Evolutionary conservation across 2,888 invertebrate species (phyloP), one percentile per base, ranked within the genome.

Genomic region (Eupithecia abbreviata): DNA sequence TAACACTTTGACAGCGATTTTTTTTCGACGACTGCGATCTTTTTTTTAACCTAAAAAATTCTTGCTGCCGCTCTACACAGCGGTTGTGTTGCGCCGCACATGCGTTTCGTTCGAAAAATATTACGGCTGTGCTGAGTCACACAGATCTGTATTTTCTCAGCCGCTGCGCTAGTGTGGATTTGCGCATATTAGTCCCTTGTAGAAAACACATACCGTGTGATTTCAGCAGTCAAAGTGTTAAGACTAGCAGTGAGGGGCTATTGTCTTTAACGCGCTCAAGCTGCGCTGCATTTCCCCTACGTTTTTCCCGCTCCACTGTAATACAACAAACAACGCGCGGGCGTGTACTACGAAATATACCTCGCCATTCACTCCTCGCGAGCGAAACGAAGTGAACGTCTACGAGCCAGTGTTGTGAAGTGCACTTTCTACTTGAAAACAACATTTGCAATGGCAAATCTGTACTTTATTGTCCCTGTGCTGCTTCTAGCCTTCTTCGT

Each of bases 401-500:
- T 74, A 76, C 77, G 69, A 58, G 77, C 78, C 79, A 82, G 84
- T 86, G 84, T 84, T 85, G 84, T 83, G 82, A 84, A 81, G 80
- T 83, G 86, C 82, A 83, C 80, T 84, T 82, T 86, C 83, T 82
- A 82, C 82, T 74, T 82, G 82, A 45, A 66, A 66, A 66, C 79
- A 71, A 69, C 80, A 79, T 71, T 49, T 82, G 89, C 82, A 87
- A 94, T 94, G 94, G 90, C 91, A 76, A 92, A 90, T 80, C 84
- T 94, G 49, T 85, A 89, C 67, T 79, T 93, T 68, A 82, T 94
- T 77, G 92, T 94, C 84, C 90, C 94, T 55, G 89, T 93, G 75
- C 87, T 94, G n/a, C 84, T 94, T 73, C 82, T 94, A 72, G 93
- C 92, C 58, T 81, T 92, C 76, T 92, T 93, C 81, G 88, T 93